Percentiles rank a stretch among this genome's conserved stretches.
phyloP scores from a whole-genome alignment of 2,797 vertebrate species.

The Petrocephalus schoutedeni region DNA sequence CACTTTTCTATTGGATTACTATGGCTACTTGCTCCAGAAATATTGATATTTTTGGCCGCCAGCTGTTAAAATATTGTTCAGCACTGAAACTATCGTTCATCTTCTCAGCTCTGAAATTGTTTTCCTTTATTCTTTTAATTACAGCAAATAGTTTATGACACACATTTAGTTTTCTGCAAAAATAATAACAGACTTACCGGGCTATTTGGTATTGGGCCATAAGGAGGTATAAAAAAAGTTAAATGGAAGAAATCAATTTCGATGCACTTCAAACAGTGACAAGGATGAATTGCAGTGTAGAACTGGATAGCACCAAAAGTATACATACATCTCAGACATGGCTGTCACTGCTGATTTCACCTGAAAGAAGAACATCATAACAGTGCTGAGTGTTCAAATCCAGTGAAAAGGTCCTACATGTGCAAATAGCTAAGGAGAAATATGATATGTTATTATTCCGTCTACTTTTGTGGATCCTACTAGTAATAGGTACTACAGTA shows the following conservation, averaged over 20 bases:
- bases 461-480: not conserved
- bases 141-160: not conserved
- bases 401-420: not conserved
- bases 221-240: conserved; percentile 15
- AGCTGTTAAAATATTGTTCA: not conserved
- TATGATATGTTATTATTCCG: not conserved
- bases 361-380: conserved; percentile 33
- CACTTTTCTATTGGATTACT: not conserved
- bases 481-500: not conserved
- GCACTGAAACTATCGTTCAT: no score
- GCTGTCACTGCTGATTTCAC: conserved; percentile 32
- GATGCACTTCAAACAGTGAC: not conserved
- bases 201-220: conserved; percentile 41
- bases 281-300: not conserved
- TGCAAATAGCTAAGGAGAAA: not conserved
- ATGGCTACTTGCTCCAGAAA: not conserved
- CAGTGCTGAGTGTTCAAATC: not conserved
- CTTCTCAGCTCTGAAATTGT: not conserved
- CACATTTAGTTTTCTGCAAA: not conserved
- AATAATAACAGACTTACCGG: conserved; percentile 51
- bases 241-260: not conserved
- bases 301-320: no score
- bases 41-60: not conserved
- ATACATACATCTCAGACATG: conserved; percentile 69
- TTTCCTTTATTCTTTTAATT: not conserved